phyloP scores from a whole-genome alignment of 2,888 invertebrate genomes.

The Heliconius charithonia region DNA sequence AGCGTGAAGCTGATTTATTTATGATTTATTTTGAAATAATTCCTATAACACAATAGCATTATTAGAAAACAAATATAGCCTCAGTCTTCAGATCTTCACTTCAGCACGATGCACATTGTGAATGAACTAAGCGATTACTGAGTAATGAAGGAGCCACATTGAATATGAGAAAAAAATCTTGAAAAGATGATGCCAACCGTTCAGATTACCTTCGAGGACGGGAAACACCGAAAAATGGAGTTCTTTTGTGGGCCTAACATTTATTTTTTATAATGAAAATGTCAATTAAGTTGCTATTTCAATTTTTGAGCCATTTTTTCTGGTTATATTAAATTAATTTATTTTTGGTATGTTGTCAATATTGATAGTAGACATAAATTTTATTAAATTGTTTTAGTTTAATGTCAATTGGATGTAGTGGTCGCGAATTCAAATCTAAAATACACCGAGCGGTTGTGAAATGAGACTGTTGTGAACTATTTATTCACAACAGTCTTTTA shows the following conservation, averaged over 20 bases:
- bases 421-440: too few species aligned
- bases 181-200: slow-evolving; percentile 15
- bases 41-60: not conserved
- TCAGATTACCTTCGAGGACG: slow-evolving; percentile 1
- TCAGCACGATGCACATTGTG: slow-evolving; percentile 4
- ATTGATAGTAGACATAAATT: too few species aligned
- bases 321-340: not conserved
- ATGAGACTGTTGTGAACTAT: too few species aligned
- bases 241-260: not conserved
- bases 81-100: not conserved
- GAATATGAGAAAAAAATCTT: slow-evolving; percentile 8
- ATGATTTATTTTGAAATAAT: not conserved
- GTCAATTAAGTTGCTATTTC: not conserved
- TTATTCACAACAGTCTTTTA: too few species aligned
- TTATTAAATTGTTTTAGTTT: too few species aligned
- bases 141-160: slow-evolving; percentile 13
- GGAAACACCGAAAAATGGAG: slow-evolving; percentile 12
- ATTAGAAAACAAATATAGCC: not conserved
- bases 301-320: not conserved
- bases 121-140: slow-evolving; percentile 17
- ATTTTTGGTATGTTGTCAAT: too few species aligned
- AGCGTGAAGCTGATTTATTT: too few species aligned
- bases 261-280: slow-evolving; percentile 1
- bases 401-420: too few species aligned
- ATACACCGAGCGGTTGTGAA: too few species aligned